Base-by-base conservation (phyloP, 2,888 invertebrate genomes). In the Aleiodes leptofemur region DNA sequence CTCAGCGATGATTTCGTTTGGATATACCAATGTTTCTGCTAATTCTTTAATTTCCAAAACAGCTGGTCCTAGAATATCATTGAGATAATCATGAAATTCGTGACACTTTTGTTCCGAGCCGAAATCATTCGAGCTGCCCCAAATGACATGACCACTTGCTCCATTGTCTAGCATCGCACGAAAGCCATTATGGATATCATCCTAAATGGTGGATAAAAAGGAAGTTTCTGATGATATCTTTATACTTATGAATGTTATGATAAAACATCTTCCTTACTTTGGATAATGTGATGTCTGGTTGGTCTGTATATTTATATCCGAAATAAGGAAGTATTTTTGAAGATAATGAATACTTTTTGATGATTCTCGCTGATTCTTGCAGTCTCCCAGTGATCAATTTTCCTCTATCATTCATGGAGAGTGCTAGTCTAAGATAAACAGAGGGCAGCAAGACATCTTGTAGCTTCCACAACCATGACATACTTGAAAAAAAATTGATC, bases 91-190 rank as follows among this genome's bases (percentile, higher is more conserved):
- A 59, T 89, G 89, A 6, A 95, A 90, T 3, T 91, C 86, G 53
- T 90, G 83, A 84, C 95, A 95, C 86, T 94, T 94, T 8, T 88
- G 88, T 74, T 90, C 90, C 4, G 91, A 92, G 82, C 94, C 93
- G 0, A 95, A 92, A 83, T 95, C 95, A 66, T 91, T 91, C 0
- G 94, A 94, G 83, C 94, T 94, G 9, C 96, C 96, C 95, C 96
- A 96, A 64, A 96, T 91, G 3, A 96, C 92, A 50, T 93, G 89
- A 0, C 95, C 95, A 76, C 93, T 91, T 5, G 93, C 91, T 9
- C 92, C 91, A n/a, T 91, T 91, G 72, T 90, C 90, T 78, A 91
- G 91, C 14, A 95, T 88, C 3, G 91, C 91, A 51, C 89, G 87
- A 2, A 95, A 86, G 0, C 92, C 90, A 55, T 90, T 90, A 7